Base-by-base conservation (phyloP, 1,140 invertebrate genomes). In the Mycetomoellerius zeteki region DNA sequence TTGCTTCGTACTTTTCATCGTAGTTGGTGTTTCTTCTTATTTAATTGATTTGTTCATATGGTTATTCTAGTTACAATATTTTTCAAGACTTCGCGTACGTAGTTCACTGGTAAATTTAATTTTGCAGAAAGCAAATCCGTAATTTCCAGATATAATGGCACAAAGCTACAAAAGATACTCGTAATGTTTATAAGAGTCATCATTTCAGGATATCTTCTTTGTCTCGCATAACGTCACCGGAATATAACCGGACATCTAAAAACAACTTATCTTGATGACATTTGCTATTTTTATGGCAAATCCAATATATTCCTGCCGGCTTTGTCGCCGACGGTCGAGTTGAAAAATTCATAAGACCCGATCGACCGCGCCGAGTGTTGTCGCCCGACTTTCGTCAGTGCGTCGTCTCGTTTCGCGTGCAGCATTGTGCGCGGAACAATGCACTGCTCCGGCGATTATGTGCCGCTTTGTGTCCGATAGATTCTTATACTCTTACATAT, bases 391-490 rank as follows among this genome's bases (percentile, higher is more conserved):
- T 88, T 89, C 88, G 77, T 88, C 82, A 80, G 88, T 60, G 65
- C 65, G 85, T 86, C 47, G 81, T 65, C 56, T 75, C 47, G 58
- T 75, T 86, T 56, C 77, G 86, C 76, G 76, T 88, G 71, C 87
- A 76, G 69, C 75, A 89, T 89, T 89, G 88, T 89, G 58, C 16
- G 30, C 71, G 88, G 89, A 84, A 90, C 89, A 90, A 90, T 90
- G 58, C 30, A 50, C 85, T 56, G 52, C n/a, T 56, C 77, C 52
- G 67, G 30, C 87, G 87, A 89, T 90, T 90, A 90, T 58, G 33
- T 78, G 85, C 64, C 88, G 72, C 52, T 69, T 77, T 87, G 54
- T 76, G 72, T 64, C 82, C 87, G 50, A 89, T 82, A 75, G 56
- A 81, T 50, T 82, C 50, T 86, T 82, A 67, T 54, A 76, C 76